Evolutionary conservation across 2,797 vertebrate genomes (phyloP), one percentile per base, ranked within the genome.

Genomic region (Dallia pectoralis): DNA sequence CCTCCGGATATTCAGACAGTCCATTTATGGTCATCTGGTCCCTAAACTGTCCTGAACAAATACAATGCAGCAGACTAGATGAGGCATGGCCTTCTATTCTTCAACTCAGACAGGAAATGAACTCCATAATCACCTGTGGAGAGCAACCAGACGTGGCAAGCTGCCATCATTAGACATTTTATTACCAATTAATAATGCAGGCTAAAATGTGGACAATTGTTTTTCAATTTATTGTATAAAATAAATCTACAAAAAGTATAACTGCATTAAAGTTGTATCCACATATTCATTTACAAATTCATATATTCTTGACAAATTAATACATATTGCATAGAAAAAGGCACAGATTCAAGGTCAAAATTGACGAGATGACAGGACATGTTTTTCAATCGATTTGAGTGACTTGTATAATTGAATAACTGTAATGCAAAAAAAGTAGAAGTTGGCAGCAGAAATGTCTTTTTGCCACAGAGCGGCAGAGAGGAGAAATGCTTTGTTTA

Each of bases 311-410:
- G 88, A 93, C 92, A 91, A 92, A 87, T 83, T 90, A 81, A 83
- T 91, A 93, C 92, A 93, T 93, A 94, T 95, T 95, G 94, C 94
- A 95, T 94, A 95, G 92, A 93, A 94, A 72, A 95, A 96, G 94
- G 94, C 94, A 95, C 94, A 94, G 93, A 93, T 92, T 93, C 91
- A 91, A 91, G 90, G 89, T 93, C 92, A 89, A 64, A 15, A 40
- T 36, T 79, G 90, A 89, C 88, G 82, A 84, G 88, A 87, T 87
- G 40, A 62, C 30, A 83, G 77, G 61, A 63, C 61, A 30, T 63
- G 15, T 30, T 6, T 15, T 63, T 16, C 62, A 32, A 30, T 30
- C 4, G 8, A 6, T 32, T 63, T 44, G 40, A 2, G 40, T 44
- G 40, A 44, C 40, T 44, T 7, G 29, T 16, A 30, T 29, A 3